phyloP scores from a whole-genome alignment of 2,797 vertebrate genomes.

The Catostomus latipinnis region DNA sequence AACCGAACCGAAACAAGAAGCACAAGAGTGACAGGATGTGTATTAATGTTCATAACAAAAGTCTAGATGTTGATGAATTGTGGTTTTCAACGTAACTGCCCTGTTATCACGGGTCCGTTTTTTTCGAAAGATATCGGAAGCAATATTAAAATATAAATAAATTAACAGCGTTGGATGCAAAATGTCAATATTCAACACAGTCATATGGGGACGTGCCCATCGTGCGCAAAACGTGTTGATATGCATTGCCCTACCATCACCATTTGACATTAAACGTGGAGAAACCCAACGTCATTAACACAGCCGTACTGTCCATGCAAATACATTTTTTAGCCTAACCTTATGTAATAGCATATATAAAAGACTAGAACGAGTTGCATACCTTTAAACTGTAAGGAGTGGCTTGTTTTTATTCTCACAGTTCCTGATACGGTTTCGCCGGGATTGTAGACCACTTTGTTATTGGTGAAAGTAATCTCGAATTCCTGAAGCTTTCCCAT shows the following conservation, averaged over 20 bases:
- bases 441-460: conserved; percentile 82
- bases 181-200: conserved; percentile 3
- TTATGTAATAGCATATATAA: neutral
- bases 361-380: conserved; percentile 38
- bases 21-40: conserved; percentile 22
- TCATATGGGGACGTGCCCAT: conserved; percentile 1
- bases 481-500: conserved; percentile 85
- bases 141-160: neutral
- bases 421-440: conserved; percentile 78
- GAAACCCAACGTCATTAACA: neutral
- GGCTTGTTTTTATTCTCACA: conserved; percentile 73
- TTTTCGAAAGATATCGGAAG: too few relatives aligned
- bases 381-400: conserved; percentile 79
- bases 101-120: neutral
- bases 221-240: neutral
- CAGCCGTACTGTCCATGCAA: neutral
- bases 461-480: conserved; percentile 78
- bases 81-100: neutral
- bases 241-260: neutral
- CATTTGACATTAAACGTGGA: neutral
- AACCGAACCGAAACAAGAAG: conserved; percentile 17
- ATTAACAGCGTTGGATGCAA: neutral
- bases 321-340: neutral
- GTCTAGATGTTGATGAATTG: neutral
- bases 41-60: neutral